phyloP scores from a whole-genome alignment of 2,888 invertebrate genomes.

The Biston stratarius region DNA sequence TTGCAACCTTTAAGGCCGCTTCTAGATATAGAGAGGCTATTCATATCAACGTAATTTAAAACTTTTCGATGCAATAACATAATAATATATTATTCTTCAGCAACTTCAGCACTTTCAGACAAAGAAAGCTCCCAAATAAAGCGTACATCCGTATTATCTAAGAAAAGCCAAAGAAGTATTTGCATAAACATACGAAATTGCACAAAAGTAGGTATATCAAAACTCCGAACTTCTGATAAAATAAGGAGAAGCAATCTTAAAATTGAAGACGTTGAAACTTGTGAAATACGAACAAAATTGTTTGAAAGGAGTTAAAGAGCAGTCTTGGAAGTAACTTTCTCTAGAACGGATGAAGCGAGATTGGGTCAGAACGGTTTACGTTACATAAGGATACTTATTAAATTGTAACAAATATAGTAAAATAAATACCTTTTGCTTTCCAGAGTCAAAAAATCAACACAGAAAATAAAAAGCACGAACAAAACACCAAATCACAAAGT shows the following conservation, averaged over 20 bases:
- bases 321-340: constrained; percentile 32
- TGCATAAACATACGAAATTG: constrained; percentile 32
- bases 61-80: neutral
- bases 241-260: constrained; percentile 22
- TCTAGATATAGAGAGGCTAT: constrained; percentile 21
- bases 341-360: constrained; percentile 28
- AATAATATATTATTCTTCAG: neutral
- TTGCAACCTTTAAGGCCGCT: constrained; percentile 57
- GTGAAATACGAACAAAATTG: constrained; percentile 29
- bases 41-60: neutral
- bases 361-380: constrained; percentile 33
- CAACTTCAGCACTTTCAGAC: constrained; percentile 1
- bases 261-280: constrained; percentile 24
- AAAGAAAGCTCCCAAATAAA: constrained; percentile 4
- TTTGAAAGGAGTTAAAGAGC: constrained; percentile 21
- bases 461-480: constrained; percentile 46
- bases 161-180: constrained; percentile 12
- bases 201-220: constrained; percentile 30
- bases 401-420: neutral
- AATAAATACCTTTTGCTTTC: constrained; percentile 35
- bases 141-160: neutral
- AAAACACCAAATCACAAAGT: constrained; percentile 59
- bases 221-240: constrained; percentile 17
- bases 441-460: constrained; percentile 1
- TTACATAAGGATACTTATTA: constrained; percentile 21